Conservation (phyloP, 2,797 vertebrate genomes). For the Ispidina lecontei region DNA sequence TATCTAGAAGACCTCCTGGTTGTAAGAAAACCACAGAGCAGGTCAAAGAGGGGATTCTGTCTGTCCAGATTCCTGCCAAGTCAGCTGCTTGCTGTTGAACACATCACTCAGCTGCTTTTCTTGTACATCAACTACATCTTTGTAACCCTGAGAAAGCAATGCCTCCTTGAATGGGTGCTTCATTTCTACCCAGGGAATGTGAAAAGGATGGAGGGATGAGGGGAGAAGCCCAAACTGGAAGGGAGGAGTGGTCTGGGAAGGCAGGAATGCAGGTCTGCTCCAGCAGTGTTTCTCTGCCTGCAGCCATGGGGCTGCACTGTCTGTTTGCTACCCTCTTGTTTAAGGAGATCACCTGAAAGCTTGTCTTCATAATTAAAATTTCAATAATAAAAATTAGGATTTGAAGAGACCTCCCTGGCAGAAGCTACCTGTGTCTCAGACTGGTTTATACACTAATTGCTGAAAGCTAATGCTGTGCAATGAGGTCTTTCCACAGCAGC, state of each 20-base stretch:
- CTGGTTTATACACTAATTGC: background rate
- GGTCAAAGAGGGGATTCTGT: slow-evolving; percentile 16
- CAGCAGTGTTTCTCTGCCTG: background rate
- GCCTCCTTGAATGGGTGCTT: background rate
- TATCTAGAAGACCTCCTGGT: background rate
- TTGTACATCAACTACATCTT: slow-evolving; percentile 18
- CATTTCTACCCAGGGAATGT: background rate
- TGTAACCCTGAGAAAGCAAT: background rate
- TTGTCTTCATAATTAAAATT: background rate
- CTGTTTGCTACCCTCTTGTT: background rate
- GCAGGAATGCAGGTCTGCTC: background rate
- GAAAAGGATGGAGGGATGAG: background rate
- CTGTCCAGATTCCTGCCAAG: background rate
- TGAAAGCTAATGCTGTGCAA: background rate
- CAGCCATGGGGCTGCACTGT: background rate
- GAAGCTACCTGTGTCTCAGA: background rate
- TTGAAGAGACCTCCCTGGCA: background rate
- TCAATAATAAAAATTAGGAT: background rate
- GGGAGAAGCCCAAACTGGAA: background rate
- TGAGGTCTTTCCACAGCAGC: background rate
- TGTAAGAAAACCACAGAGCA: background rate
- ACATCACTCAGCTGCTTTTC: too few species aligned
- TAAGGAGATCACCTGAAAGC: background rate
- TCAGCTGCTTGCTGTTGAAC: too few species aligned
- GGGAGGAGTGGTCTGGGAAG: background rate